Base-by-base conservation (phyloP, 2,113 vertebrate species). In the Solea senegalensis region DNA sequence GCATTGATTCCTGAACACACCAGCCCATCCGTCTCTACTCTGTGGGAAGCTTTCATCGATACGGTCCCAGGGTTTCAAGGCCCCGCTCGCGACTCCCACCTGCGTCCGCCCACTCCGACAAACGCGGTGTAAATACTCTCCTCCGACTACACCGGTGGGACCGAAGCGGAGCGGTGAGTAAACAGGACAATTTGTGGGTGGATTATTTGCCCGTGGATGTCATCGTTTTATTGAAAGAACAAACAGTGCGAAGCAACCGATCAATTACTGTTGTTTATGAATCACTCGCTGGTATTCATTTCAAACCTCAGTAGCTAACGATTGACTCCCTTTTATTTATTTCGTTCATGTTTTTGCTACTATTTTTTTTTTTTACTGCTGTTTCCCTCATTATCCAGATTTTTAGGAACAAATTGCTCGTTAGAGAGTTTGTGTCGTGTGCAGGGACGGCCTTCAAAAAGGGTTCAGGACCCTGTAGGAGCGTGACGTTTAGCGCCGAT, bases 201-300 rank as follows among this genome's bases (percentile, higher is more conserved):
- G 72, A 66, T 74, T 60, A 65, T 45, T 50, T 65, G n/a, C 46
- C 60, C 21, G 45, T 76, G 55, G 74, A 54, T 66, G 63, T 74
- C 60, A 60, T 65, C 43, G 28, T 59, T 74, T 83, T 72, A 84
- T 67, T 78, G 79, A 78, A 72, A 86, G 74, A 79, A 79, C 69
- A 71, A 79, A 77, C 77, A 60, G 57, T 65, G 51, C 57, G 13
- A 59, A 81, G 69, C 49, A 57, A 69, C 59, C 8, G 16, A 74
- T 74, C 64, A 54, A 76, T 81, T 60, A 50, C 69, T 55, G 76
- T 53, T 76, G 63, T 86, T 84, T 82, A 79, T 83, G 86, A 87
- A 81, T 87, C 76, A 80, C 76, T 59, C 55, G 50, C 76, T 46
- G 13, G 70, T 78, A 69, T 80, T 75, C 27, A 77, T 81, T 80